phyloP scores from a whole-genome alignment of 2,888 invertebrate species.

The Amiota minor region DNA sequence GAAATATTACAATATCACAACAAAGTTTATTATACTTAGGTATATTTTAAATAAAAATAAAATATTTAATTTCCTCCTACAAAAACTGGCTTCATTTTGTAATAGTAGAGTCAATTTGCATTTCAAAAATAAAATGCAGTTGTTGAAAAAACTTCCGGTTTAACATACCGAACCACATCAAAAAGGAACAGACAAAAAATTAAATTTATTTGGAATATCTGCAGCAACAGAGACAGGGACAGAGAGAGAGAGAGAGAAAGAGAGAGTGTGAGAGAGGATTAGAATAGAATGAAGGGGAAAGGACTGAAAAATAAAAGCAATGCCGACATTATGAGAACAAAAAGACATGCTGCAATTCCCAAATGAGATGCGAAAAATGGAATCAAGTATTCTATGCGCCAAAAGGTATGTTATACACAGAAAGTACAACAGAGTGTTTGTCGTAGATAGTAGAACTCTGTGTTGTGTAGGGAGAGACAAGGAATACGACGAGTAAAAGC shows the following conservation, averaged over 20 bases:
- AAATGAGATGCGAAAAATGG: conserved; percentile 6
- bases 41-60: neutral
- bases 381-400: neutral
- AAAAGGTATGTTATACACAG: neutral
- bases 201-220: no score
- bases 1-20: neutral
- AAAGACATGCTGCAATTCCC: no score
- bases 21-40: neutral
- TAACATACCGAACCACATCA: neutral
- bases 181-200: no score
- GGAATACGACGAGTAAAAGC: neutral
- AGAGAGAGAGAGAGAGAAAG: neutral
- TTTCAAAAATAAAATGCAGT: conserved; percentile 10
- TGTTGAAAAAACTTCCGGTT: neutral
- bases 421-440: no score
- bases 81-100: neutral
- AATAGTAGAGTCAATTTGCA: neutral
- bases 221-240: neutral
- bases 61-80: neutral
- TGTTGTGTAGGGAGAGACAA: no score
- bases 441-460: no score
- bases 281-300: no score
- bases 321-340: no score
- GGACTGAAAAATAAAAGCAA: no score
- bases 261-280: neutral